These are phyloP conservation scores for Orussus abietinus DNA, from an alignment of 1,140 invertebrate species.

Conservation along the genomic window DNA sequence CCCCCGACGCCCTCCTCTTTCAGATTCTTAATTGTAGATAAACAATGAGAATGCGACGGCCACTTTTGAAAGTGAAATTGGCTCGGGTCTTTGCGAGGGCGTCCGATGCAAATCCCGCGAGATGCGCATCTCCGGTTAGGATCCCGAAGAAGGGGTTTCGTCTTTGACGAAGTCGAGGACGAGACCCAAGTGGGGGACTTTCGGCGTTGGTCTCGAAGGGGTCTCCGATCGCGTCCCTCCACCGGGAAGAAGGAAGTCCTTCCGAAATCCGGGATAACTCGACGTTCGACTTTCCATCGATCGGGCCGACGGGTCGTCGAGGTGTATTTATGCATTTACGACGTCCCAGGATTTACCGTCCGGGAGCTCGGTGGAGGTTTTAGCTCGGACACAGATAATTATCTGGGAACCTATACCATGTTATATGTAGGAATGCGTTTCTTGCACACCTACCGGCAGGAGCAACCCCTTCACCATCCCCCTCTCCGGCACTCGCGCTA, in stretches of 20 bases:
- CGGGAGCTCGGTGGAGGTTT: slow-evolving; percentile 15
- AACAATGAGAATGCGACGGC: slow-evolving; percentile 25
- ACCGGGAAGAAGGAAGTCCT: background rate
- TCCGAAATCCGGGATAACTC: background rate
- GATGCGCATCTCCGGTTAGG: background rate
- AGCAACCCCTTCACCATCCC: slow-evolving; percentile 28
- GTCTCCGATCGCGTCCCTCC: no score
- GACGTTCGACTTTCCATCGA: background rate
- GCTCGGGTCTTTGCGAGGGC: slow-evolving; percentile 3
- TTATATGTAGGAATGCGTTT: slow-evolving; percentile 44
- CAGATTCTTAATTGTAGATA: slow-evolving; percentile 31
- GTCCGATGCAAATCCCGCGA: background rate
- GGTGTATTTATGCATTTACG: slow-evolving; percentile 23
- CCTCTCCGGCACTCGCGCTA: slow-evolving; percentile 30
- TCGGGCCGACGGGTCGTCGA: background rate
- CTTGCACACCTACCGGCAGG: slow-evolving; percentile 36
- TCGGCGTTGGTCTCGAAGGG: no score
- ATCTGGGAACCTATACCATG: slow-evolving; percentile 40
- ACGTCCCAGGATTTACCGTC: slow-evolving; percentile 26
- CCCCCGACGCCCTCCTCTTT: slow-evolving; percentile 5
- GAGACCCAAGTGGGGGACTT: no score
- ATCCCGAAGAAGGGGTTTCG: no score
- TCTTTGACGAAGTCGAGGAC: no score
- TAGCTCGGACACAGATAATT: slow-evolving; percentile 37
- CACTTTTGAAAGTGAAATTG: slow-evolving; percentile 29